Percentiles rank a stretch among this genome's conserved stretches.
Evolutionary conservation across 2,888 invertebrate genomes (phyloP).

Genomic region (Hymenopus coronatus): DNA sequence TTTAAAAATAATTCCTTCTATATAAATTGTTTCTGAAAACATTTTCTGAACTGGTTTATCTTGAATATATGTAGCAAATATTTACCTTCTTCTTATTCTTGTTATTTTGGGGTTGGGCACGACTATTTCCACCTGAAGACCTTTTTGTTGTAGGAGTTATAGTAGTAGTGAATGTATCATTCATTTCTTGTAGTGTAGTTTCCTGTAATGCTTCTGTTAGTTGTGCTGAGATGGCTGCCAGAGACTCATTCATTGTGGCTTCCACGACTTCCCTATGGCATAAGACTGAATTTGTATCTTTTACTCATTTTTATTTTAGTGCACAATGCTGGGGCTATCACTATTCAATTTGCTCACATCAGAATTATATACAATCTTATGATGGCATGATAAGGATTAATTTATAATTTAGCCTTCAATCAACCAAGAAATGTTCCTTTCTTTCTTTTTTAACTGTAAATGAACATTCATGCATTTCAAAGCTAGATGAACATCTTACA

Average conservation of each 20-base stretch:
- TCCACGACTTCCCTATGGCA: background rate
- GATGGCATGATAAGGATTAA: no score
- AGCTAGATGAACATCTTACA: no score
- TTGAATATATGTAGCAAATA: background rate
- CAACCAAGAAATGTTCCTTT: no score
- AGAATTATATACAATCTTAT: no score
- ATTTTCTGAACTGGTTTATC: background rate
- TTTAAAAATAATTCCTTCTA: no score
- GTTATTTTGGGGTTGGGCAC: conserved; percentile 7
- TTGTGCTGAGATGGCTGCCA: conserved; percentile 30
- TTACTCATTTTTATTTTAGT: background rate
- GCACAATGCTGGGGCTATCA: background rate
- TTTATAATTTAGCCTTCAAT: no score
- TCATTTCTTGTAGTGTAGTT: background rate
- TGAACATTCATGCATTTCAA: no score
- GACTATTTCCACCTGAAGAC: conserved; percentile 6
- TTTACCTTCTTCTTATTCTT: conserved; percentile 3
- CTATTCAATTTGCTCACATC: background rate
- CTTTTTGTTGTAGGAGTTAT: background rate
- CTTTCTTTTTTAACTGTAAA: no score
- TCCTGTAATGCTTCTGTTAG: conserved; percentile 21
- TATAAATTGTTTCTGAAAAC: no score
- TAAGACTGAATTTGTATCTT: background rate
- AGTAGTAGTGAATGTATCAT: background rate
- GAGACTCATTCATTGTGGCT: conserved; percentile 27